These are phyloP conservation scores for Lacerta agilis DNA, from an alignment of 2,797 vertebrate species.

Conservation along the genomic window DNA sequence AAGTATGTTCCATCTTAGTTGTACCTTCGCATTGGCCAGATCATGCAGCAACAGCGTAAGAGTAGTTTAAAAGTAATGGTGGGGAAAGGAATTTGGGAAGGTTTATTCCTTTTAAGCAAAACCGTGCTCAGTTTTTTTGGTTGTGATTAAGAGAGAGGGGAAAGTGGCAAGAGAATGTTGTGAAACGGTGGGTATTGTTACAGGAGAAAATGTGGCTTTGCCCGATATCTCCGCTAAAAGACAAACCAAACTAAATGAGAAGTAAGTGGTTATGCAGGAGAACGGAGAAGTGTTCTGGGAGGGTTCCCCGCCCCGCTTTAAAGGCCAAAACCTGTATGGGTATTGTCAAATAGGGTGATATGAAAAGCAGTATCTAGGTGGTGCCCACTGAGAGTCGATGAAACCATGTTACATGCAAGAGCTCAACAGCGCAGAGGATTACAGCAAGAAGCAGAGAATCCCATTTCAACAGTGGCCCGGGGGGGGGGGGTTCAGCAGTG, in stretches of 20 bases:
- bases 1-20: constrained; percentile 8
- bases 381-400: neutral
- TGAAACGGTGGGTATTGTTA: neutral
- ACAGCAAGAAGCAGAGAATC: neutral
- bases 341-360: neutral
- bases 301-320: too few relatives aligned
- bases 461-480: neutral
- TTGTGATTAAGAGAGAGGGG: neutral
- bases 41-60: neutral
- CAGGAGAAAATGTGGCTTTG: neutral
- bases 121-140: neutral
- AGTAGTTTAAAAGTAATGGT: neutral
- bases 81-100: neutral
- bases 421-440: neutral
- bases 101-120: neutral
- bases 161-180: neutral
- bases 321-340: neutral
- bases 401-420: neutral
- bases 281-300: too few relatives aligned
- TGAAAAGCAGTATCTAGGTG: neutral
- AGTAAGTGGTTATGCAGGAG: neutral
- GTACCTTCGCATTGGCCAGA: neutral
- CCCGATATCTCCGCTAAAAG: neutral
- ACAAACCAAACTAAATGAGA: neutral
- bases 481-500: neutral